Conservation (phyloP, 2,797 vertebrate species). For the Spinibarbus caldwelli region DNA sequence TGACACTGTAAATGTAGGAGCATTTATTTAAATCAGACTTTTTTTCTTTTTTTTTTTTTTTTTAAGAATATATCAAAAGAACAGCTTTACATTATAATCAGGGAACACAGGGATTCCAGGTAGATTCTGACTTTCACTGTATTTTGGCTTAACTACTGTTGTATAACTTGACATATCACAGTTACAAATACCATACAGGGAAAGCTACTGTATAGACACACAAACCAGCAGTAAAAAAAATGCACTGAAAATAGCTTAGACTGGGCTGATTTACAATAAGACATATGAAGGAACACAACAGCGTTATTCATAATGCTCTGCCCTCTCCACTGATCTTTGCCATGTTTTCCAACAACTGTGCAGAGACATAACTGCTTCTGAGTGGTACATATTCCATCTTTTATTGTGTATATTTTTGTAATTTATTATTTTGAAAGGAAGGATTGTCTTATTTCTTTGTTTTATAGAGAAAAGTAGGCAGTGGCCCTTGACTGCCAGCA, state of each 20-base stretch:
- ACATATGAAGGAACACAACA: not conserved
- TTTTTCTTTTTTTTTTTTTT: too few relatives aligned
- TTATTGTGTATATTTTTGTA: slow-evolving; percentile 64
- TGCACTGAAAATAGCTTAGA: slow-evolving; percentile 14
- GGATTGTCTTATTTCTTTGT: slow-evolving; percentile 60
- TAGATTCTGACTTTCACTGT: slow-evolving; percentile 39
- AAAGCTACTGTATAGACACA: not conserved
- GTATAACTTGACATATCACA: not conserved
- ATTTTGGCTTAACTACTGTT: slow-evolving; percentile 37
- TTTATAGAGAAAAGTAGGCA: slow-evolving; percentile 51
- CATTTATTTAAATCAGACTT: slow-evolving; percentile 12
- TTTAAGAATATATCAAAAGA: not conserved
- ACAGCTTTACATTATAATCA: slow-evolving; percentile 34
- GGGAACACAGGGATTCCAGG: slow-evolving; percentile 42
- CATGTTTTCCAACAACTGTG: slow-evolving; percentile 16
- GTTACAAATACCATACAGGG: not conserved
- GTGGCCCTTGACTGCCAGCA: slow-evolving; percentile 69
- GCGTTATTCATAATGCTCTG: not conserved
- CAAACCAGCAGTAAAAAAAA: slow-evolving; percentile 14
- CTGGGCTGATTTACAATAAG: not conserved
- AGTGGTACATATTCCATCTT: slow-evolving; percentile 8
- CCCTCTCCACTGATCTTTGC: not conserved
- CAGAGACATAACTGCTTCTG: slow-evolving; percentile 34
- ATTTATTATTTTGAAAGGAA: slow-evolving; percentile 74
- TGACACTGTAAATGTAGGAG: slow-evolving; percentile 19